Evolutionary conservation across 2,888 invertebrate species (phyloP), one percentile per base, ranked within the genome.

Genomic region (Glomeris marginata): DNA sequence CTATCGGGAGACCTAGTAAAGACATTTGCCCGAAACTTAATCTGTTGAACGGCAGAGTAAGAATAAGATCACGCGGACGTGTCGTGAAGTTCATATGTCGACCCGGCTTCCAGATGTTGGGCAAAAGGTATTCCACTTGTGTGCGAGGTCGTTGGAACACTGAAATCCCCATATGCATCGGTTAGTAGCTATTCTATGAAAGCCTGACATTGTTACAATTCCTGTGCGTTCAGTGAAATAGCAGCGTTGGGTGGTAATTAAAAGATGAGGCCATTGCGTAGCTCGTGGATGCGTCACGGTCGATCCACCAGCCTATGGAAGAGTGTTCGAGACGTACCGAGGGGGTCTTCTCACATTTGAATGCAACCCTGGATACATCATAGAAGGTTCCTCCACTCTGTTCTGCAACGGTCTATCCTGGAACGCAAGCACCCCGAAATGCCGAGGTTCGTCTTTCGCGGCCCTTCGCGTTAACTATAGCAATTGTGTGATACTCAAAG

Each of bases 371-470:
- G 77, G 76, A 0, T 78, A 74, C 61, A 63, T 66, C 22, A 63
- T 81, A 18, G 66, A 71, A 0, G 84, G 84, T 0, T 71, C 75
- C 0, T 57, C 70, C 0, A 70, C 69, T 1, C 66, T 81, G n/a
- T 82, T 75, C 62, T 87, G 87, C 63, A 75, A 84, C 58, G 84
- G 84, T 0, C 59, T 54, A 1, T 61, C 61, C 0, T 87, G 86
- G 86, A 83, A 81, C 60, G 72, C 72, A 1, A 74, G 76, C 0
- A 61, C 72, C 2, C 85, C 86, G 0, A 62, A 60, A 11, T 87
- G 87, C 59, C 64, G 72, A 59, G 70, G 81, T 82, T 69, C n/a
- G n/a, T n/a, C n/a, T n/a, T n/a, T n/a, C n/a, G n/a, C n/a, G n/a
- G n/a, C n/a, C n/a, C n/a, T n/a, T n/a, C n/a, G n/a, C n/a, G n/a